Evolutionary conservation across 2,888 invertebrate species (phyloP), one percentile per base, ranked within the genome.

Genomic region (Catotricha subobsoleta): DNA sequence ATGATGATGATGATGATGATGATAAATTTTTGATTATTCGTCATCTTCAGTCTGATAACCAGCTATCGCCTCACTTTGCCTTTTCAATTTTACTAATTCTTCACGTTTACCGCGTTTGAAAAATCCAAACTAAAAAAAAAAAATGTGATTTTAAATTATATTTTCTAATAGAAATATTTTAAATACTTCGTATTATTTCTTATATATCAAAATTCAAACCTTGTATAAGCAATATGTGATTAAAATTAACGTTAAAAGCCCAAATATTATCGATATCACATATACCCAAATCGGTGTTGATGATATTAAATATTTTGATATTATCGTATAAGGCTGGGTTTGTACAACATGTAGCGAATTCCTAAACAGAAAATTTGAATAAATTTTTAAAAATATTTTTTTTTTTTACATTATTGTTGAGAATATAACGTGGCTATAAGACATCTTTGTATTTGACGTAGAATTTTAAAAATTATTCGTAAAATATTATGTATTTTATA

Each of bases 51-150:
- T 15, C 6, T 34, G 19, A 3, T 28, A 37, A 31, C 34, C 21
- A 8, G 35, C 35, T 13, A 31, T 13, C 13, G 27, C 34, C 25
- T 39, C 12, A 39, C 42, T 42, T 39, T 42, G 30, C n/a, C 42
- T 31, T 16, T 23, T 39, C 2, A 42, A 49, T 40, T 62, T 58
- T 45, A 65, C 57, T 48, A 68, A 52, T 50, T 67, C 63, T 36
- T 66, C 62, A 50, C 65, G 67, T 42, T 56, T 63, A 15, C 55
- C 50, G 34, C 69, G 58, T 41, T 62, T 59, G 46, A 69, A 69
- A 57, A 68, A 69, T 39, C 68, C 68, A 45, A 56, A 48, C 67
- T 65, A 45, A 41, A 55, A 51, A 9, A 30, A n/a, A 13, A 39
- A 27, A 28, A 28, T n/a, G n/a, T n/a, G n/a, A n/a, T n/a, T n/a